Percentiles rank a stretch among this genome's conserved stretches.
Evolutionary conservation across 1,140 invertebrate species (phyloP).

Genomic region (Medauroidea extradentata): DNA sequence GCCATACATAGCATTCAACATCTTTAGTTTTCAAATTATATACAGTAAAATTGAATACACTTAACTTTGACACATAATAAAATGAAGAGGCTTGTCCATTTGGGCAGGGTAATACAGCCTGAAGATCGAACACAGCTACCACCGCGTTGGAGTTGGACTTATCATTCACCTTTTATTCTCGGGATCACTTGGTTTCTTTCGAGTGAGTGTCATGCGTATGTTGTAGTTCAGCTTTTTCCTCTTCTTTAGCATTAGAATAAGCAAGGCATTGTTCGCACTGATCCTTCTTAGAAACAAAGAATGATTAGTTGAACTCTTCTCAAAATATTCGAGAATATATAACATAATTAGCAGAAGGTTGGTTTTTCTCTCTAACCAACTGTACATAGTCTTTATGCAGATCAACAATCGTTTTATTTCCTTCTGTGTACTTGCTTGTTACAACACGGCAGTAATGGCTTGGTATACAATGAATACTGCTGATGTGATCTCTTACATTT

Average conservation of each 20-base stretch:
- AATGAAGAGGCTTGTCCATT: conserved; percentile 23
- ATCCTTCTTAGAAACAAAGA: conserved; percentile 26
- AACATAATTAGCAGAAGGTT: conserved; percentile 24
- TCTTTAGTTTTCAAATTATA: too few relatives aligned
- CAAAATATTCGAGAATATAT: conserved; percentile 34
- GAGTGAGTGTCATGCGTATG: conserved; percentile 22
- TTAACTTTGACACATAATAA: too few relatives aligned
- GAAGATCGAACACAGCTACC: conserved; percentile 30
- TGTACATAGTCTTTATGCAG: conserved; percentile 32
- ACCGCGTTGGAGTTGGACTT: conserved; percentile 20
- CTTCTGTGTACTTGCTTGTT: conserved; percentile 33
- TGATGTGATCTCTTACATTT: conserved; percentile 32
- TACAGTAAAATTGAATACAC: too few relatives aligned
- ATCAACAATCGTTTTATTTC: conserved; percentile 34
- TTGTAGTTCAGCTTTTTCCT: conserved; percentile 18
- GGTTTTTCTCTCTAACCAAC: conserved; percentile 20
- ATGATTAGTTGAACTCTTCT: conserved; percentile 32
- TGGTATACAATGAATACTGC: conserved; percentile 34
- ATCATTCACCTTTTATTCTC: conserved; percentile 24
- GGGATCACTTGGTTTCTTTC: conserved; percentile 27
- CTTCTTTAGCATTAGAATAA: conserved; percentile 26
- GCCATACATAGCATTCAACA: conserved; percentile 27
- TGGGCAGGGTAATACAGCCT: conserved; percentile 28
- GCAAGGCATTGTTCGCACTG: conserved; percentile 19
- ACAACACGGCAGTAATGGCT: conserved; percentile 34